phyloP scores from a whole-genome alignment of 1,140 invertebrate genomes.

The Euura saliciscinereae region DNA sequence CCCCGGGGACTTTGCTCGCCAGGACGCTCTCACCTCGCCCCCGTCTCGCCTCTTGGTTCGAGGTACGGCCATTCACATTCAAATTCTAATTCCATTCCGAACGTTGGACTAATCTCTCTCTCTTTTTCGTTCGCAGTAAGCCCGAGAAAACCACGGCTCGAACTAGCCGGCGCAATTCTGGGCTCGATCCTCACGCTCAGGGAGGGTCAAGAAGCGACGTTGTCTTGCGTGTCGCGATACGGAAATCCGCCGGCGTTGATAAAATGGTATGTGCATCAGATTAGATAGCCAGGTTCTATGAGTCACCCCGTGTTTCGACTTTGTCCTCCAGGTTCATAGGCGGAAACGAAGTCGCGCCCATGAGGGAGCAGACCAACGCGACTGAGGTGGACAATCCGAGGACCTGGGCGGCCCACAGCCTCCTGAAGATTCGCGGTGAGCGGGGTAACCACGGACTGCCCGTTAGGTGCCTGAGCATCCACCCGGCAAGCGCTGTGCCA shows the following conservation, averaged over 20 bases:
- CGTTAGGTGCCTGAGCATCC: constrained; percentile 79
- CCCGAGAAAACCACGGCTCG: constrained; percentile 79
- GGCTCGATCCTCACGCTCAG: constrained; percentile 70
- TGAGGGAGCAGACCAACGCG: constrained; percentile 76
- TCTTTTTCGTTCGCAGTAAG: constrained; percentile 67
- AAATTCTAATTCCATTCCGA: background rate
- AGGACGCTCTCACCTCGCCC: constrained; percentile 81
- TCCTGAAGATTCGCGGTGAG: constrained; percentile 78
- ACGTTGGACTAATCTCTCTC: background rate
- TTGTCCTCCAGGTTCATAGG: constrained; percentile 59
- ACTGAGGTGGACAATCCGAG: constrained; percentile 81
- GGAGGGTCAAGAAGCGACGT: constrained; percentile 74
- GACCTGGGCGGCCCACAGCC: constrained; percentile 83
- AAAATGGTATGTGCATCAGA: constrained; percentile 69
- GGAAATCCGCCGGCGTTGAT: constrained; percentile 84
- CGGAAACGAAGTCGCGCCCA: constrained; percentile 68
- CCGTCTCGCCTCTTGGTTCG: constrained; percentile 82
- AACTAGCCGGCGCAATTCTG: constrained; percentile 73
- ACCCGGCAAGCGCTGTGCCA: constrained; percentile 78
- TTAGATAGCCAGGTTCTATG: no score
- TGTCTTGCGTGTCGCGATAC: constrained; percentile 85
- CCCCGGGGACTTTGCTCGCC: constrained; percentile 66
- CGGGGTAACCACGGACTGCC: constrained; percentile 78
- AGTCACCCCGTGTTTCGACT: background rate
- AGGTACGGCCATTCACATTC: constrained; percentile 62